Evolutionary conservation across 2,888 invertebrate genomes (phyloP), one percentile per base, ranked within the genome.

Genomic region (Dicycla oo): DNA sequence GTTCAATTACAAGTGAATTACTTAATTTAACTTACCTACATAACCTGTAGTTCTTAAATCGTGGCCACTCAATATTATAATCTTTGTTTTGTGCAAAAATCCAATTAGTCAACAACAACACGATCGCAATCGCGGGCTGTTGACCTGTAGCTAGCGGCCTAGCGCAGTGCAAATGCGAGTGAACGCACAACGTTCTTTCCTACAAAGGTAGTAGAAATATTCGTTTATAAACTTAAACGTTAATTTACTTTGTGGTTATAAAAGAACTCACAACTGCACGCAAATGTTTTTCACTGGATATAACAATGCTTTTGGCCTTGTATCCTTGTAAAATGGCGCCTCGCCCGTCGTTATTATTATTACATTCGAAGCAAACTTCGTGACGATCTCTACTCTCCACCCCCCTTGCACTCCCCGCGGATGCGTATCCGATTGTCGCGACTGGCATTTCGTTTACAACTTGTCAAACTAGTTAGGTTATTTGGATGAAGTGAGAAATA

Each of bases 381-480:
- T 95, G 95, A 94, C 95, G 95, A 94, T 95, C 94, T 94, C 93
- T 91, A 90, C 93, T 92, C 94, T 91, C 91, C 91, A 86, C 90
- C 88, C 90, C 90, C 87, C 75, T 87, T 88, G 90, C 88, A 70
- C 91, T 88, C 94, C 93, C 94, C 95, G 94, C 94, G 94, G 95
- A 95, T 95, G 95, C 95, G 95, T 95, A 94, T 95, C 95, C 94
- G 95, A 94, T 93, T 94, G 95, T 95, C 95, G 95, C 94, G 94
- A 92, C 92, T 94, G 93, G 94, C 94, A 90, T 91, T 91, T 89
- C 93, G 93, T 94, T 94, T 94, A 94, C 95, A 93, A 95, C 93
- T 95, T 95, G 96, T 95, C 96, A 96, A 95, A 95, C 93, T 92
- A 91, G 94, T 95, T 95, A 95, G 95, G 95, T 96, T 96, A 95